These are phyloP conservation scores for Nyctibius grandis DNA, from an alignment of 2,797 vertebrate species.

Conservation along the genomic window DNA sequence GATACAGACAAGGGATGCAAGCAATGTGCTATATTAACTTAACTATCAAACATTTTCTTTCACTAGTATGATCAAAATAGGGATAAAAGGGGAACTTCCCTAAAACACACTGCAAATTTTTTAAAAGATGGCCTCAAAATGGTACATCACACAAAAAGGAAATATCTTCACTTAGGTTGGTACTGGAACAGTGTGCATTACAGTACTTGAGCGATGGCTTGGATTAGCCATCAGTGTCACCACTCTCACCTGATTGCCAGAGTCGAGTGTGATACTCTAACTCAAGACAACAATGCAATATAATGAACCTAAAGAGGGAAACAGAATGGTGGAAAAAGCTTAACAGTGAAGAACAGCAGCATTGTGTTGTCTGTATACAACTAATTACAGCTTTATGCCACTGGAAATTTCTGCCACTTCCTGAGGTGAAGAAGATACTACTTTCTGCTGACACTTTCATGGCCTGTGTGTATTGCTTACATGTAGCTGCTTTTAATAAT, in stretches of 20 bases:
- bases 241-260: background rate
- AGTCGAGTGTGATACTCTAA: background rate
- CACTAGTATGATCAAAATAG: background rate
- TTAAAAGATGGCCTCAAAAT: background rate
- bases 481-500: slow-evolving; percentile 50
- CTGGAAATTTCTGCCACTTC: background rate
- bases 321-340: background rate
- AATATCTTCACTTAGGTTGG: background rate
- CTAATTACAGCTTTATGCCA: background rate
- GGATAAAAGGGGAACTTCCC: background rate
- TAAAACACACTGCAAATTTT: background rate
- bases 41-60: background rate
- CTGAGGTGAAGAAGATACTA: background rate
- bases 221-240: background rate
- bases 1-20: background rate
- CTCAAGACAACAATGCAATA: background rate
- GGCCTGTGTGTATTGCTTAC: slow-evolving; percentile 27
- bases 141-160: background rate
- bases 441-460: background rate
- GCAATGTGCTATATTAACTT: background rate
- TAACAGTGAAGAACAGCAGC: background rate
- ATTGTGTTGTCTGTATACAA: background rate
- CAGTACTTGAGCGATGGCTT: background rate
- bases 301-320: background rate
- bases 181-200: background rate